phyloP scores from a whole-genome alignment of 2,797 vertebrate species.

The Lepilemur ruficaudatus region DNA sequence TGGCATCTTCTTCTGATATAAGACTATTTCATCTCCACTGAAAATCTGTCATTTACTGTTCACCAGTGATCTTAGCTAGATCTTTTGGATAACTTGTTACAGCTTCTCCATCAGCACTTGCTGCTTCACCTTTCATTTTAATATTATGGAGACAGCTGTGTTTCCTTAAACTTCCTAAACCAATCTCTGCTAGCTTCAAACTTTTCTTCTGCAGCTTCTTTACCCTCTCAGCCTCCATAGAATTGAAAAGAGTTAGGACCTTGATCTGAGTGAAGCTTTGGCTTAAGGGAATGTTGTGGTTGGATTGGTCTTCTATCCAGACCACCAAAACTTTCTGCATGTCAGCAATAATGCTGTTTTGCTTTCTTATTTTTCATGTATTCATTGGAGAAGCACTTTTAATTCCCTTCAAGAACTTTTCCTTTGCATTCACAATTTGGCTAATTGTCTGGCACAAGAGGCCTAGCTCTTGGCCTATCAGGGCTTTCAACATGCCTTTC shows the following conservation, averaged over 20 bases:
- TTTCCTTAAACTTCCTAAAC: not conserved
- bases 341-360: not conserved
- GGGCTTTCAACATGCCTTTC: not conserved
- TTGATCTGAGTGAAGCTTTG: not conserved
- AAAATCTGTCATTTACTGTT: too few species aligned
- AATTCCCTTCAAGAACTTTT: not conserved
- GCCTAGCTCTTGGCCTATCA: not conserved
- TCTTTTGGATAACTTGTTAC: not conserved
- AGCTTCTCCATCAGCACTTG: not conserved
- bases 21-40: too few species aligned
- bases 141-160: not conserved
- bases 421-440: not conserved
- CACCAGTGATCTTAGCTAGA: too few species aligned
- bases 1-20: too few species aligned
- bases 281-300: not conserved
- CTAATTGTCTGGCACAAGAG: not conserved
- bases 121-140: not conserved
- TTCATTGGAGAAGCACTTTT: not conserved
- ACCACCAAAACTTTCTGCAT: not conserved
- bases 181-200: not conserved
- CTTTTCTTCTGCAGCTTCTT: not conserved
- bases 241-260: not conserved
- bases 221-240: not conserved
- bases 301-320: not conserved
- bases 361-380: not conserved